Percentiles rank a stretch among this genome's conserved stretches.
Evolutionary conservation across 2,113 vertebrate genomes (phyloP).

Genomic region (Nycticebus coucang): DNA sequence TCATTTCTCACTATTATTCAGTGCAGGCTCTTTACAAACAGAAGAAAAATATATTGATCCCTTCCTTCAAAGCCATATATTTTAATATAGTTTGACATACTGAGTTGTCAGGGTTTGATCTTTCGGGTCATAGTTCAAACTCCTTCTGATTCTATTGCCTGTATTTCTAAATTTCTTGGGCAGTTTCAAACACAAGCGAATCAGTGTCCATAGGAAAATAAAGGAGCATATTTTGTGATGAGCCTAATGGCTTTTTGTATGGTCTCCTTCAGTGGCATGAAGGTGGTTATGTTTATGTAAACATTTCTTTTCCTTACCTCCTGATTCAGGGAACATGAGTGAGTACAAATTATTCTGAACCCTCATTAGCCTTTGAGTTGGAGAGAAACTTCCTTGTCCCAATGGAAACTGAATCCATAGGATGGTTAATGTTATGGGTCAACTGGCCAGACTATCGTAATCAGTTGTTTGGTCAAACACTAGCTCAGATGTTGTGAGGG

Average conservation of each 20-base stretch:
- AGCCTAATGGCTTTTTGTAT: not conserved
- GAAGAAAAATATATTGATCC: conserved; percentile 67
- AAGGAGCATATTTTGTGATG: not conserved
- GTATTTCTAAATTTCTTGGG: conserved; percentile 58
- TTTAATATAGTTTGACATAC: conserved; percentile 82
- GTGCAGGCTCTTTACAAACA: conserved; percentile 24
- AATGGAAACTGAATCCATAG: not conserved
- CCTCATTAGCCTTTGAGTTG: not conserved
- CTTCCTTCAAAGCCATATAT: conserved; percentile 73
- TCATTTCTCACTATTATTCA: conserved; percentile 24
- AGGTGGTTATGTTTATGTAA: not conserved
- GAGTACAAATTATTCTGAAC: not conserved
- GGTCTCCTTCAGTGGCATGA: not conserved
- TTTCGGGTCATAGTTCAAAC: conserved; percentile 79
- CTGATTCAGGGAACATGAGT: not conserved
- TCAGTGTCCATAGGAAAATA: conserved; percentile 2
- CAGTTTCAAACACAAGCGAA: conserved; percentile 10
- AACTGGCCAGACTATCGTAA: not conserved
- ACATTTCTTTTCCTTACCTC: not conserved
- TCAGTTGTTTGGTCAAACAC: not conserved
- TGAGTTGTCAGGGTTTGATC: conserved; percentile 78
- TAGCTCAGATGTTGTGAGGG: not conserved
- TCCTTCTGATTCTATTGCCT: conserved; percentile 78
- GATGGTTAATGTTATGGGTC: not conserved
- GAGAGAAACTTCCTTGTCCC: not conserved